phyloP scores from a whole-genome alignment of 2,797 vertebrate genomes.

The Gallinago nigripennis region DNA sequence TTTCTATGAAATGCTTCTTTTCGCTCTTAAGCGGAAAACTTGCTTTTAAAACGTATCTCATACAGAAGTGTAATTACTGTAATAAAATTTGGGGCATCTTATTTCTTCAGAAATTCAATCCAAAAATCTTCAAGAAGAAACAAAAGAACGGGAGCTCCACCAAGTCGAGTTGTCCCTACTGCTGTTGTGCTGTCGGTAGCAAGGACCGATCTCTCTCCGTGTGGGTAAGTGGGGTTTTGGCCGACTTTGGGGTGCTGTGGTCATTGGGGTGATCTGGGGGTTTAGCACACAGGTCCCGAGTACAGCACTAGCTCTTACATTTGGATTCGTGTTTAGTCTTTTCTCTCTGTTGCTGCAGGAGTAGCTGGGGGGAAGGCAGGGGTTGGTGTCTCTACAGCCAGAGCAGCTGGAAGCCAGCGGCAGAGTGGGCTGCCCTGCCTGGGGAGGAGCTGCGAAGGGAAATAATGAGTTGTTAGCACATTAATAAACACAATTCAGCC shows the following conservation, averaged over 20 bases:
- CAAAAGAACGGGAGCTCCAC: slow-evolving; percentile 94
- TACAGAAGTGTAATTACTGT: not conserved
- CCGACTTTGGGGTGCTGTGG: not conserved
- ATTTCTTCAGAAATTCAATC: slow-evolving; percentile 93
- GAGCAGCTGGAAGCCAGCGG: not conserved
- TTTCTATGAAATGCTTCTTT: not conserved
- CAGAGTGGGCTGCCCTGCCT: not conserved
- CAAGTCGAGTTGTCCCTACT: slow-evolving; percentile 94
- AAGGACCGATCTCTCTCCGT: slow-evolving; percentile 98
- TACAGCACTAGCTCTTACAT: not conserved
- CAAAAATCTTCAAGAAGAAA: slow-evolving; percentile 99
- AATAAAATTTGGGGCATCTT: not conserved
- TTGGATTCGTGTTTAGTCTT: not conserved
- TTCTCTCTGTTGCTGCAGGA: not conserved
- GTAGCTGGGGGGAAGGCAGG: not conserved
- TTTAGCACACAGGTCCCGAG: not conserved
- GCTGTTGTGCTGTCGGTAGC: slow-evolving; percentile 97
- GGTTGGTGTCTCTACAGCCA: not conserved
- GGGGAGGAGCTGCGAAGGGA: not conserved
- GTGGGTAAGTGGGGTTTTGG: slow-evolving; percentile 84
- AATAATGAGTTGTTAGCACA: not conserved
- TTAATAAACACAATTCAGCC: not conserved
- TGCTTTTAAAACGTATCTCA: not conserved
- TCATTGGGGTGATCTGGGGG: not conserved
- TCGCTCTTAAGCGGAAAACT: not conserved